These are phyloP conservation scores for Ophioninae sp. DNA, from an alignment of 2,888 invertebrate species.

Conservation along the genomic window DNA sequence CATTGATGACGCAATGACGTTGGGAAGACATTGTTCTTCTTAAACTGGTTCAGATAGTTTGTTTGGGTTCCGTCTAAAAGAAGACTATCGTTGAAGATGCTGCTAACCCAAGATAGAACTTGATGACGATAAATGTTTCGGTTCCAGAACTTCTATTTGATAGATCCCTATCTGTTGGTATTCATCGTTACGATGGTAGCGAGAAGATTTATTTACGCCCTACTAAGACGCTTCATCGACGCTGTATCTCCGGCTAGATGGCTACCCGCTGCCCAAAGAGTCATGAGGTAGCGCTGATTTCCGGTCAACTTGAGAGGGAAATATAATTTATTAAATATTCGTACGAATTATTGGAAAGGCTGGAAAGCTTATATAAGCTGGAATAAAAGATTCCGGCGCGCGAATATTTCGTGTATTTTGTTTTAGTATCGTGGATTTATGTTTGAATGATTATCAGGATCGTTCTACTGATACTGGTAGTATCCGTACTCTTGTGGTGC, in stretches of 20 bases:
- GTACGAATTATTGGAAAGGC: neutral
- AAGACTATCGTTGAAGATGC: no score
- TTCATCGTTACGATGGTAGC: constrained; percentile 92
- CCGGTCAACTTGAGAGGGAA: neutral
- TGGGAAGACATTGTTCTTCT: no score
- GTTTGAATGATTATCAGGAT: constrained; percentile 82
- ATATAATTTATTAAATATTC: constrained; percentile 12
- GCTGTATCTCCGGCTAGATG: constrained; percentile 80
- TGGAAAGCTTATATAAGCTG: no score
- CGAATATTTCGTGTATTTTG: constrained; percentile 27
- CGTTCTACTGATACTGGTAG: constrained; percentile 84
- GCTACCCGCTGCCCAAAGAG: constrained; percentile 76
- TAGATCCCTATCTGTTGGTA: constrained; percentile 92
- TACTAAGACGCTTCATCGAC: constrained; percentile 83
- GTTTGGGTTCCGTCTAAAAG: no score
- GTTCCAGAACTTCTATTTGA: constrained; percentile 96
- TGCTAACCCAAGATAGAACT: no score
- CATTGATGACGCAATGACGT: constrained; percentile 25
- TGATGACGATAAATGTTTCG: no score
- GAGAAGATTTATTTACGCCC: constrained; percentile 89
- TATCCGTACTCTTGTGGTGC: constrained; percentile 86
- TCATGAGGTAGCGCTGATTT: constrained; percentile 77
- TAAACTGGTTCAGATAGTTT: no score
- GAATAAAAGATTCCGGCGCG: constrained; percentile 28
- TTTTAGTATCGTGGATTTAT: constrained; percentile 69